These are phyloP conservation scores for Calameuta pallipes DNA, from an alignment of 2,888 invertebrate species.

Conservation along the genomic window DNA sequence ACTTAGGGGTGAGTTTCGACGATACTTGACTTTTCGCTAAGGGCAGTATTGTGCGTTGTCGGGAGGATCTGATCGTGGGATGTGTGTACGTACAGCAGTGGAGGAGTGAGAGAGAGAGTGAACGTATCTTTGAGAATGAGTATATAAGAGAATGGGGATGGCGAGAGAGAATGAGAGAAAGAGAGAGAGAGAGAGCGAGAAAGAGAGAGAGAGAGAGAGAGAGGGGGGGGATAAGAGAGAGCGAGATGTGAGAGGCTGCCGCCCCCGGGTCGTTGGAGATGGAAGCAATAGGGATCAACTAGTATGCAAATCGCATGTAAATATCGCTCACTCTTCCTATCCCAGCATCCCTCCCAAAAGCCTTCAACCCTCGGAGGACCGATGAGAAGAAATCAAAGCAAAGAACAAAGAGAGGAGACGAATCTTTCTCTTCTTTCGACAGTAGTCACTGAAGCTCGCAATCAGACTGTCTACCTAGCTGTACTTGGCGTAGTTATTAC, in stretches of 20 bases:
- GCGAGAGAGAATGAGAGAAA: slow-evolving; percentile 27
- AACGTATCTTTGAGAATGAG: slow-evolving; percentile 10
- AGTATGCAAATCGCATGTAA: slow-evolving; percentile 67
- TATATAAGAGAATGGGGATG: slow-evolving; percentile 10
- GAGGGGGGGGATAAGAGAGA: slow-evolving; percentile 22
- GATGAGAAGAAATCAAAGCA: slow-evolving; percentile 64
- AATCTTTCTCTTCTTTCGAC: slow-evolving; percentile 37
- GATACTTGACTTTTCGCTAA: too few relatives aligned
- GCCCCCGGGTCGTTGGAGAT: slow-evolving; percentile 63
- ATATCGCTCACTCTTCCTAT: slow-evolving; percentile 64
- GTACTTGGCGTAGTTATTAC: too few relatives aligned
- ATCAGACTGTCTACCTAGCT: too few relatives aligned
- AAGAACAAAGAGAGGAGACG: slow-evolving; percentile 57
- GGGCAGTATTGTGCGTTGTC: too few relatives aligned
- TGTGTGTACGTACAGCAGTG: slow-evolving; percentile 7
- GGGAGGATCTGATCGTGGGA: too few relatives aligned
- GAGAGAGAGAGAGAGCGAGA: slow-evolving; percentile 23
- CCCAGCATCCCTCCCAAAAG: slow-evolving; percentile 41
- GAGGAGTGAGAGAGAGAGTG: slow-evolving; percentile 30
- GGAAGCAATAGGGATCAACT: slow-evolving; percentile 68
- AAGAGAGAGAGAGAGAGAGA: slow-evolving; percentile 37
- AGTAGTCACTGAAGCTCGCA: too few relatives aligned
- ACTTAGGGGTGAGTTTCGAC: too few relatives aligned
- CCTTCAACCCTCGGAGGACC: slow-evolving; percentile 28
- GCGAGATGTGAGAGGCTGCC: slow-evolving; percentile 51